Evolutionary conservation across 2,888 invertebrate species (phyloP).

Genomic region (Phrixothrix hirtus): DNA sequence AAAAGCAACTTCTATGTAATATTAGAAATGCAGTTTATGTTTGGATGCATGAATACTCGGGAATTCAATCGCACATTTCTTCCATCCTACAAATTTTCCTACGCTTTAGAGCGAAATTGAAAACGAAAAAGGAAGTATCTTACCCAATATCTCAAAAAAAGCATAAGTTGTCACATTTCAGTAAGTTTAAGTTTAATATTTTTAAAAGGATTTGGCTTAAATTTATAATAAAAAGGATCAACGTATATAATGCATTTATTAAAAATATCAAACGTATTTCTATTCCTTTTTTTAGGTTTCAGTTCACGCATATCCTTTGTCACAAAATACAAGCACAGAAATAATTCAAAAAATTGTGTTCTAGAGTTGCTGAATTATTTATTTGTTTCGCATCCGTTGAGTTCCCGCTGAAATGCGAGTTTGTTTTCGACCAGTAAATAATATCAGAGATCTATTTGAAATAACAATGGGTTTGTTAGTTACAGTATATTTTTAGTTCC

Average conservation of each 20-base stretch:
- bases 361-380: slow-evolving; percentile 16
- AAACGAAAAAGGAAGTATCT: neutral
- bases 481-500: slow-evolving; percentile 5
- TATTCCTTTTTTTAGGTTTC: too few species aligned
- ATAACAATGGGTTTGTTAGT: slow-evolving; percentile 11
- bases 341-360: slow-evolving; percentile 10
- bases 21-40: neutral
- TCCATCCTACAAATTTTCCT: neutral
- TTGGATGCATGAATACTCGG: slow-evolving; percentile 2
- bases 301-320: neutral
- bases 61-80: slow-evolving; percentile 8
- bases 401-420: slow-evolving; percentile 12
- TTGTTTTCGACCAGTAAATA: slow-evolving; percentile 15
- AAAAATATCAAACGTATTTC: too few species aligned
- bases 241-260: too few species aligned
- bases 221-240: too few species aligned
- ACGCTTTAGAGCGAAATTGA: neutral
- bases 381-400: slow-evolving; percentile 16
- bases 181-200: neutral
- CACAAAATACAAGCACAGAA: slow-evolving; percentile 1
- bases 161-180: neutral
- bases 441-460: slow-evolving; percentile 12
- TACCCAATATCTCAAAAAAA: slow-evolving; percentile 1
- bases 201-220: too few species aligned
- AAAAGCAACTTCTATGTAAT: too few species aligned